A percentile compares a stretch with the other conserved stretches of the same genome.
Evolutionary conservation across 2,113 vertebrate species (phyloP).

Genomic region (Puntigrus tetrazona): DNA sequence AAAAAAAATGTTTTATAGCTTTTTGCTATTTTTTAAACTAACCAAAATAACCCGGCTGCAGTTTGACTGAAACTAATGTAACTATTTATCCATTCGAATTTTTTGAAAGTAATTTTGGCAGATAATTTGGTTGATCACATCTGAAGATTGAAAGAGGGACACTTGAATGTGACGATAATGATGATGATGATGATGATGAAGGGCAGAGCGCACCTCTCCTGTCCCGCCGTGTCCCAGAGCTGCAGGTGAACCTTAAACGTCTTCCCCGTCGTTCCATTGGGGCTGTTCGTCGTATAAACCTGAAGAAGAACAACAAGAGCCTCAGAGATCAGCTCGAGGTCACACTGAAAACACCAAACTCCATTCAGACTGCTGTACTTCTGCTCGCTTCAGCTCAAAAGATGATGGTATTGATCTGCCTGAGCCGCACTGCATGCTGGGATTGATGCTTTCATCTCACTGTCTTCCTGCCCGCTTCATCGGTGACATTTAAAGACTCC

Average conservation of each 20-base stretch:
- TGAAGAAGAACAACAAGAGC: constrained; percentile 58
- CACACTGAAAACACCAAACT: neutral
- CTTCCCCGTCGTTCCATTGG: constrained; percentile 85
- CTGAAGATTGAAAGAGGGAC: too few species aligned
- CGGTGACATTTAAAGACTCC: neutral
- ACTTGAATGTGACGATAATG: too few species aligned
- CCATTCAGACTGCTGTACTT: neutral
- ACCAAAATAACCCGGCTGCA: too few species aligned
- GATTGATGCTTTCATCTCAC: constrained; percentile 4
- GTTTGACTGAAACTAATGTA: too few species aligned
- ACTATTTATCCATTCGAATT: too few species aligned
- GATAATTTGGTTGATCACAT: too few species aligned
- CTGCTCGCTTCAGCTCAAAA: neutral
- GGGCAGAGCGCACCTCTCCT: constrained; percentile 83
- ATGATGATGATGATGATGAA: neutral
- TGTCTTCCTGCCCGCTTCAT: constrained; percentile 12
- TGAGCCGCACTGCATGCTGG: constrained; percentile 14
- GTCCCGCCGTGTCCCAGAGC: constrained; percentile 96
- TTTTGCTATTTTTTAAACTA: too few species aligned
- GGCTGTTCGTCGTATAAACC: constrained; percentile 83
- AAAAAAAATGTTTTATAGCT: too few species aligned
- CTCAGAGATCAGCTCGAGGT: too few species aligned
- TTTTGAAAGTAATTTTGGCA: too few species aligned
- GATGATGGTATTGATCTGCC: neutral
- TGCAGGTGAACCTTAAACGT: constrained; percentile 94